Conservation (phyloP, 2,888 invertebrate genomes). For the Silvanus unidentatus region DNA sequence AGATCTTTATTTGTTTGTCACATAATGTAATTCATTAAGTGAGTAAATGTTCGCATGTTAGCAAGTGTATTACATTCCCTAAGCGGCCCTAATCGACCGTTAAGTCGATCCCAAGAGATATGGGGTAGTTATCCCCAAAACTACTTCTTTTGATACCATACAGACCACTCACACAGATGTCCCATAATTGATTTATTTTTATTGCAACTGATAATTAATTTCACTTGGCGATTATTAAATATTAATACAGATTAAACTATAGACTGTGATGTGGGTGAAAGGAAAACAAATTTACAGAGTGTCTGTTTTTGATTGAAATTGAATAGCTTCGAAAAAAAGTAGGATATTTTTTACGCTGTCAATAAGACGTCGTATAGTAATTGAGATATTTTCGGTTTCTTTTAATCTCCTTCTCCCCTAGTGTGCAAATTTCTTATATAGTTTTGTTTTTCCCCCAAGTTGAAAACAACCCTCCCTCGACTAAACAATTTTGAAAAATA, state of each 20-base stretch:
- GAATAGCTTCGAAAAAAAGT: too few species aligned
- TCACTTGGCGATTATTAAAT: too few species aligned
- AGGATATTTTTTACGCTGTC: too few species aligned
- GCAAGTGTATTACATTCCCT: conserved; percentile 44
- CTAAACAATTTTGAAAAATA: conserved; percentile 35
- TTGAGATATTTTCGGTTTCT: conserved; percentile 5
- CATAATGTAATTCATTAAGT: conserved; percentile 42
- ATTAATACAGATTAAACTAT: too few species aligned
- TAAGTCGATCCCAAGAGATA: conserved; percentile 41
- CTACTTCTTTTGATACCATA: conserved; percentile 17
- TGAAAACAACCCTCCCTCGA: conserved; percentile 21
- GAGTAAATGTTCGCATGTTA: conserved; percentile 41
- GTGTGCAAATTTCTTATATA: conserved; percentile 2
- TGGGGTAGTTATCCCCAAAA: conserved; percentile 33
- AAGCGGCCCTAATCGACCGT: conserved; percentile 47
- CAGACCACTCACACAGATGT: conserved; percentile 30
- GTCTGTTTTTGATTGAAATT: too few species aligned
- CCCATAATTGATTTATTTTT: conserved; percentile 29
- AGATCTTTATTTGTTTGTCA: conserved; percentile 32
- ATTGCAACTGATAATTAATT: background rate
- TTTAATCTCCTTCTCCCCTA: background rate
- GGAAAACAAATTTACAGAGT: too few species aligned
- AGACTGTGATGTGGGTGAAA: too few species aligned
- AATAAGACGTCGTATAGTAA: background rate
- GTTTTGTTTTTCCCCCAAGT: conserved; percentile 10